These are phyloP conservation scores for Formica aserva DNA, from an alignment of 2,888 invertebrate species.

Conservation along the genomic window DNA sequence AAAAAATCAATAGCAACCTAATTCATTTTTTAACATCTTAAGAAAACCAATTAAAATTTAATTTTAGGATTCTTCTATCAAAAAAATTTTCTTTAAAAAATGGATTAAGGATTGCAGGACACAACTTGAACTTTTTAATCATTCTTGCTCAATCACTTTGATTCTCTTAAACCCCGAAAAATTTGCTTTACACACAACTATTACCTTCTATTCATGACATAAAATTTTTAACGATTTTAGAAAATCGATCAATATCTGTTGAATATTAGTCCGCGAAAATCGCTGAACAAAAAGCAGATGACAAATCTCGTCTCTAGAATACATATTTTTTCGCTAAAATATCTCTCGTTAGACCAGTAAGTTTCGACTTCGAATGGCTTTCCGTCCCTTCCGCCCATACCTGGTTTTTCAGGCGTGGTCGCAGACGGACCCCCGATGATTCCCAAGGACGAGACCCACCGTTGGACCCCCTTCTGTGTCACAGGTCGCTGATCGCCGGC, in stretches of 20 bases:
- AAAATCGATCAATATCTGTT: not conserved
- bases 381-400: slow-evolving; percentile 19
- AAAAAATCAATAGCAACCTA: not conserved
- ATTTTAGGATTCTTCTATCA: not conserved
- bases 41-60: not conserved
- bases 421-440: slow-evolving; percentile 3
- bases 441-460: slow-evolving; percentile 29
- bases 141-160: not conserved
- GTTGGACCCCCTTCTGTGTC: not conserved
- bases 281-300: not conserved
- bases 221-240: not conserved
- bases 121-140: not conserved
- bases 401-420: slow-evolving; percentile 42
- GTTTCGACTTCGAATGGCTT: slow-evolving; percentile 6
- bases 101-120: not conserved
- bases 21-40: not conserved
- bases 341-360: not conserved
- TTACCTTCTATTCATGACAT: slow-evolving; percentile 9
- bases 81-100: not conserved
- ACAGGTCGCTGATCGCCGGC: slow-evolving; percentile 35
- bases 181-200: not conserved
- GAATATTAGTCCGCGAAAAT: not conserved
- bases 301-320: not conserved
- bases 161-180: not conserved
- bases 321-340: not conserved